phyloP scores from a whole-genome alignment of 2,797 vertebrate genomes.

The Argyrosomus regius region DNA sequence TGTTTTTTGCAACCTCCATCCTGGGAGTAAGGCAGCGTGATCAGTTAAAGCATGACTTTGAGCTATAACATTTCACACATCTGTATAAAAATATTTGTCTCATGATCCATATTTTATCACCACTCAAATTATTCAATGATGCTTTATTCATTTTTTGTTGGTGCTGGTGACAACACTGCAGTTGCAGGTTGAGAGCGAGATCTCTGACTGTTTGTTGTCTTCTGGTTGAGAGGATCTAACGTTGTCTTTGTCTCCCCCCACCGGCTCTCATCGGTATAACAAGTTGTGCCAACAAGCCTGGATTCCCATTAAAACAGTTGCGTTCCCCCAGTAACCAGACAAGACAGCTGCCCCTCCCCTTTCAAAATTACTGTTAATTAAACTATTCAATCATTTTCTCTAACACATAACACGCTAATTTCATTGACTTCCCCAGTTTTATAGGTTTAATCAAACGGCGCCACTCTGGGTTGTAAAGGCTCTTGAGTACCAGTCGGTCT shows the following conservation, averaged over 20 bases:
- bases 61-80: background rate
- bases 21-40: background rate
- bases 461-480: background rate
- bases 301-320: no score
- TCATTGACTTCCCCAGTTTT: background rate
- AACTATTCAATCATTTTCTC: background rate
- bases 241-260: constrained; percentile 36
- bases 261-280: background rate
- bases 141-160: background rate
- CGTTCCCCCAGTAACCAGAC: background rate
- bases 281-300: background rate
- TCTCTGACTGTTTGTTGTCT: background rate
- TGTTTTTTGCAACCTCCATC: background rate
- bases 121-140: background rate
- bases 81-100: background rate
- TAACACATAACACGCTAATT: background rate
- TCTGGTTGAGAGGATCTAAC: background rate
- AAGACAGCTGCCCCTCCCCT: background rate
- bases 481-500: background rate
- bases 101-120: background rate
- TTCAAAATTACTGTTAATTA: background rate
- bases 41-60: background rate
- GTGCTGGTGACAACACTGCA: background rate
- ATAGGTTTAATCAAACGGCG: background rate
- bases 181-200: background rate